Evolutionary conservation across 2,797 vertebrate species (phyloP), one percentile per base, ranked within the genome.

Genomic region (Gila robusta): DNA sequence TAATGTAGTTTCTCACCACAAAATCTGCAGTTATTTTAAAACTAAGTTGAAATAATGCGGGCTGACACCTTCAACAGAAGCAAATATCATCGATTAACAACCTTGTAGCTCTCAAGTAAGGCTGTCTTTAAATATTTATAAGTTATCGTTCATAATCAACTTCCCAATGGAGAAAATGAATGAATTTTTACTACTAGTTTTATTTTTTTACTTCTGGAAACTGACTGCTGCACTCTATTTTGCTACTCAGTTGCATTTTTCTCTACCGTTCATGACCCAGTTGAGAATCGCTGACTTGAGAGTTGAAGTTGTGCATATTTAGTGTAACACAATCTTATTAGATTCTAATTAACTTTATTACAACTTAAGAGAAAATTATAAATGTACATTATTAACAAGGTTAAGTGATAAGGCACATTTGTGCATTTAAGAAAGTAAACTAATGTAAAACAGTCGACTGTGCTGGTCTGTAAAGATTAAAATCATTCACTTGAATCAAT

Each of bases 401-500:
- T 73, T 52, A 79, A 37, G 79, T 41, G 41, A 37, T 59, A 28
- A 78, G 74, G 35, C 82, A 73, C 52, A 52, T 78, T 72, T 67
- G 85, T 28, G 35, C 35, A 67, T 77, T 71, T 17, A 37, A 49
- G 67, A 23, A 23, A 67, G 52, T 10, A 32, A 66, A 67, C 44
- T 77, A 82, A n/a, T 79, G 59, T 78, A 76, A 49, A 47, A 73
- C 67, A 28, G 6, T 66, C 73, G 47, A 67, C 39, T 81, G 44
- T 69, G 44, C 78, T 78, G 71, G 62, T 87, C 6, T 6, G 62
- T 70, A 26, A 23, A 82, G 39, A 56, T 83, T 69, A 32, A 67
- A 72, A 76, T 86, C 56, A 72, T 88, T 86, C 17, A 12, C 21
- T 19, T 69, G 14, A 62, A 89, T 54, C 52, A 71, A 9, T 37